phyloP scores from a whole-genome alignment of 2,888 invertebrate genomes.

The Hemistola chrysoprasaria region DNA sequence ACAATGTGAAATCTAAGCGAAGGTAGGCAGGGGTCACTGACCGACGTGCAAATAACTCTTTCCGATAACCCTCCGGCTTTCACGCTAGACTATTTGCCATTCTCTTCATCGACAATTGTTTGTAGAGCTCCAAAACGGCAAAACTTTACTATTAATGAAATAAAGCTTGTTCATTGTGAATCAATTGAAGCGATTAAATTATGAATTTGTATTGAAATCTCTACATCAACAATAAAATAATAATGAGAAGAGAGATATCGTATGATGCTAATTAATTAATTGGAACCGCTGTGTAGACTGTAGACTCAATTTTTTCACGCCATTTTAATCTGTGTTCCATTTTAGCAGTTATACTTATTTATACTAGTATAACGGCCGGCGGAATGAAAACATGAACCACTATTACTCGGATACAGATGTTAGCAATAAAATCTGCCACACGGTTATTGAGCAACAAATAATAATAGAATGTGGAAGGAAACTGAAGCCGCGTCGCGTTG shows the following conservation, averaged over 20 bases:
- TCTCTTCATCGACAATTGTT: slow-evolving; percentile 47
- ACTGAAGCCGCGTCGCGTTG: slow-evolving; percentile 27
- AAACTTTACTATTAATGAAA: slow-evolving; percentile 25
- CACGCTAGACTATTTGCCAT: slow-evolving; percentile 53
- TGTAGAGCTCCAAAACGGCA: slow-evolving; percentile 29
- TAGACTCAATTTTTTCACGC: too few relatives aligned
- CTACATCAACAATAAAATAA: too few relatives aligned
- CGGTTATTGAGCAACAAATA: slow-evolving; percentile 51
- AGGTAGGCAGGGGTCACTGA: slow-evolving; percentile 31
- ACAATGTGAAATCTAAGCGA: slow-evolving; percentile 24
- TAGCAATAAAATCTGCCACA: slow-evolving; percentile 45
- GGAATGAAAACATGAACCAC: slow-evolving; percentile 22
- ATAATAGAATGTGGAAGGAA: slow-evolving; percentile 48
- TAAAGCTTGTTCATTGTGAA: slow-evolving; percentile 16
- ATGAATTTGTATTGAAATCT: too few relatives aligned
- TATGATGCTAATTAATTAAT: too few relatives aligned
- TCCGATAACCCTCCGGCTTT: slow-evolving; percentile 46
- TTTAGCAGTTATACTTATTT: too few relatives aligned
- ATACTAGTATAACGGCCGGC: background rate
- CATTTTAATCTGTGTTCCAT: too few relatives aligned
- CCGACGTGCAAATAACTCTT: slow-evolving; percentile 44
- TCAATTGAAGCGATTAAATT: slow-evolving; percentile 15
- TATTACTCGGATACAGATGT: slow-evolving; percentile 35
- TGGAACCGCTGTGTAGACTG: too few relatives aligned
- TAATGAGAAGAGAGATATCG: too few relatives aligned